Evolutionary conservation across 2,113 vertebrate species (phyloP), one percentile per base, ranked within the genome.

Genomic region (Sebastes schlegelii): DNA sequence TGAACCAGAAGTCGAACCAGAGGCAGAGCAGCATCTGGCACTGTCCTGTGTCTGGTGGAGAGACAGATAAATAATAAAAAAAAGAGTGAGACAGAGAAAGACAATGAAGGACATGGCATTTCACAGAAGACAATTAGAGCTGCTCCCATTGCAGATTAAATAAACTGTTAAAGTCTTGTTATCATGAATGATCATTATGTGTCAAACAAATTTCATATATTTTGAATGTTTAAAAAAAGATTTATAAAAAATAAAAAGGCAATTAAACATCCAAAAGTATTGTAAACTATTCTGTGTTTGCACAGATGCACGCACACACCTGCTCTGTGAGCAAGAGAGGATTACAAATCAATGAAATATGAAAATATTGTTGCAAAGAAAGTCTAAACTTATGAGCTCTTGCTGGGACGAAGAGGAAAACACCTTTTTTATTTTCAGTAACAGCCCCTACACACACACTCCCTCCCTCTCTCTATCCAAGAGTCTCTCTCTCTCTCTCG

Each of bases 1-100:
- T 82, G 63, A 90, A 93, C 83, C 89, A 90, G 88, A 90, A 93
- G 90, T 88, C 64, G 61, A 86, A 92, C 62, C 85, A 51, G 74
- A 85, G 82, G 74, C 68, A 80, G 61, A 77, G 51, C 48, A 85
- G 64, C 90, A 92, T 94, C 89, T 94, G 94, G 90, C 81, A 60
- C 75, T 77, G 79, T 86, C 85, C 77, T 69, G 80, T 60, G 69
- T 58, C 67, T 64, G 65, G 26, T 67, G 19, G 51, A 34, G 63
- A 72, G 61, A 78, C 45, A 48, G 72, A 80, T 58, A 60, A 49
- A 61, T 21, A 43, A 60, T 13, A 55, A 54, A n/a, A 55, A 10
- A 54, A 13, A 61, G 54, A 23, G 57, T 1, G 62, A 60, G 65
- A 58, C 9, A 45, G 57, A 85, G 45, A 43, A 17, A 71, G 74